Conservation (phyloP, 2,113 vertebrate genomes). For the Cervus canadensis region DNA sequence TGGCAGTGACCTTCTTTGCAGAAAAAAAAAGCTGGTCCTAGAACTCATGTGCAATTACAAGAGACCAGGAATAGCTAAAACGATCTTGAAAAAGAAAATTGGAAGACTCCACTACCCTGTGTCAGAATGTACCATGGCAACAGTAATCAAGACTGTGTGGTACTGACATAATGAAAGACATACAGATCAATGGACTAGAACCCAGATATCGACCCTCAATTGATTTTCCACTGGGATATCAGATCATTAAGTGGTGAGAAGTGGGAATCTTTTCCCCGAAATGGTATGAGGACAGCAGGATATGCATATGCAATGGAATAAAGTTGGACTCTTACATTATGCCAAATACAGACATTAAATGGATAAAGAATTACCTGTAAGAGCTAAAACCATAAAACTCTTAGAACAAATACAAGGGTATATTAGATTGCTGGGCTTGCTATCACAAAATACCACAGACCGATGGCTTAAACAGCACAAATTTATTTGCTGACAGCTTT, state of each 20-base stretch:
- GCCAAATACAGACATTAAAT: neutral
- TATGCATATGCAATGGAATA: neutral
- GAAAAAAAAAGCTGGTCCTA: neutral
- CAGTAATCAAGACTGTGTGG: neutral
- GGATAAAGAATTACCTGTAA: neutral
- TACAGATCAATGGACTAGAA: neutral
- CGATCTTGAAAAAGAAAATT: neutral
- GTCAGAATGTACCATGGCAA: neutral
- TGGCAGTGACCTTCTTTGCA: neutral
- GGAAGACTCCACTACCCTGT: neutral
- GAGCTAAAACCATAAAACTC: neutral
- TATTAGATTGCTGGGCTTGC: neutral
- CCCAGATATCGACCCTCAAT: neutral
- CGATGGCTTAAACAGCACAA: neutral
- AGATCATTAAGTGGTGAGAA: neutral
- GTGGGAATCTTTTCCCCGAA: neutral
- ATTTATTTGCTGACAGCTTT: neutral
- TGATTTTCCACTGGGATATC: neutral
- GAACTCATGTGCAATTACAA: neutral
- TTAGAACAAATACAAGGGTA: neutral
- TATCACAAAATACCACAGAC: neutral
- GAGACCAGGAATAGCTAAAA: neutral
- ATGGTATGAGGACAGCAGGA: neutral
- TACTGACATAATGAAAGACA: neutral
- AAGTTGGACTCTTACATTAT: neutral